Evolutionary conservation across 2,113 vertebrate genomes (phyloP).

Genomic region (Chaetodon trifascialis): DNA sequence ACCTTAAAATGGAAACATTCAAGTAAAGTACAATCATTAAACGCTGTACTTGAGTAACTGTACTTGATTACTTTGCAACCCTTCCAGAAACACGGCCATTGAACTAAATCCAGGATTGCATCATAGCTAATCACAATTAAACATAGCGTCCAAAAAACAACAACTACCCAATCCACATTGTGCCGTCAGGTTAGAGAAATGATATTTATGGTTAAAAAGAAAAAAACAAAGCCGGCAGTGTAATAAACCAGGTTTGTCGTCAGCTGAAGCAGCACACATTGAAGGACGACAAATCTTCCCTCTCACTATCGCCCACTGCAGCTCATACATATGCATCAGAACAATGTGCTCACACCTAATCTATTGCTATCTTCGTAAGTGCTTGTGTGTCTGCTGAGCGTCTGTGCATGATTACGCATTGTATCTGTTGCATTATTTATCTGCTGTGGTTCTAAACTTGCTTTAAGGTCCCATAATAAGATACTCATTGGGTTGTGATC

Average conservation of each 20-base stretch:
- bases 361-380: conserved; percentile 37
- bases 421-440: conserved; percentile 71
- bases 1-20: too few species aligned
- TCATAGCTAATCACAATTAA: not conserved
- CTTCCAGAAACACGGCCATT: too few species aligned
- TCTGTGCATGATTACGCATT: conserved; percentile 35
- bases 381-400: conserved; percentile 30
- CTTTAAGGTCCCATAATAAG: conserved; percentile 67
- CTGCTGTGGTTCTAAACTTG: conserved; percentile 37
- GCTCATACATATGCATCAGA: conserved; percentile 61
- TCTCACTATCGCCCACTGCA: conserved; percentile 46
- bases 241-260: not conserved
- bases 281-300: conserved; percentile 26
- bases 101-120: not conserved
- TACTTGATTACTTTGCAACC: not conserved
- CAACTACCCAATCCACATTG: not conserved
- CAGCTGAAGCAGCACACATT: not conserved
- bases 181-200: not conserved
- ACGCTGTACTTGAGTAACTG: not conserved
- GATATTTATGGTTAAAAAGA: not conserved
- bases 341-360: conserved; percentile 41
- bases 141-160: not conserved
- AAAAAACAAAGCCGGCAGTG: not conserved
- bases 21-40: too few species aligned
- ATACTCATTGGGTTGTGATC: conserved; percentile 58